Evolutionary conservation across 2,113 vertebrate species (phyloP).

Genomic region (Neolamprologus sp.): DNA sequence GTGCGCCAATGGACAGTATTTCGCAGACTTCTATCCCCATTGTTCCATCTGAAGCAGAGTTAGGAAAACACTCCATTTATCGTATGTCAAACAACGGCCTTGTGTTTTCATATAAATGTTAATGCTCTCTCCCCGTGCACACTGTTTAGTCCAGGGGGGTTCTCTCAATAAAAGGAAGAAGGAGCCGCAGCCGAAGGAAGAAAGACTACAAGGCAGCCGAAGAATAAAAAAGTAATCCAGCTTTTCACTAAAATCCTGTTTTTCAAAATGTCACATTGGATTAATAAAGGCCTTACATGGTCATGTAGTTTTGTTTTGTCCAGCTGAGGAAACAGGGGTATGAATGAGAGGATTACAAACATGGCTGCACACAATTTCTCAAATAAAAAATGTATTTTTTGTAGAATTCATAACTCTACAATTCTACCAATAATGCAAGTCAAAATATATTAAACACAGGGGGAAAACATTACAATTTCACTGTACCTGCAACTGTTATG

Average conservation of each 20-base stretch:
- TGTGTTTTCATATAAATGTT: slow-evolving; percentile 70
- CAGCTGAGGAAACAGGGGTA: neutral
- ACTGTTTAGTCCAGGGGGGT: neutral
- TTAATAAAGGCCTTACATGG: slow-evolving; percentile 31
- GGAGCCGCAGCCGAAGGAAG: neutral
- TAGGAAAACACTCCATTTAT: slow-evolving; percentile 62
- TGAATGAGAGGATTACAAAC: neutral
- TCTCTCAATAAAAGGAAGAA: neutral
- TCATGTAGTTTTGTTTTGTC: slow-evolving; percentile 5
- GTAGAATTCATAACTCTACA: neutral
- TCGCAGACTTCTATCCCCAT: slow-evolving; percentile 13
- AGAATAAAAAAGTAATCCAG: slow-evolving; percentile 48
- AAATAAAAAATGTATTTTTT: neutral
- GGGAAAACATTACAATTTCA: neutral
- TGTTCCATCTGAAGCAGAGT: slow-evolving; percentile 50
- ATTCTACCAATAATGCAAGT: neutral
- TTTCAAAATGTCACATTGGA: slow-evolving; percentile 62
- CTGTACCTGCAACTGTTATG: neutral
- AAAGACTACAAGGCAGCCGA: slow-evolving; percentile 20
- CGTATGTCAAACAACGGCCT: slow-evolving; percentile 42
- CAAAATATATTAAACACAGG: neutral
- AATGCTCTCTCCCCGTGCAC: slow-evolving; percentile 44
- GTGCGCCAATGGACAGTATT: slow-evolving; percentile 22
- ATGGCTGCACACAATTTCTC: neutral
- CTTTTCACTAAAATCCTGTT: slow-evolving; percentile 34